A percentile compares a stretch with the other conserved stretches of the same genome.
Conservation (phyloP, 2,797 vertebrate genomes). For the Chaunax sp. region DNA sequence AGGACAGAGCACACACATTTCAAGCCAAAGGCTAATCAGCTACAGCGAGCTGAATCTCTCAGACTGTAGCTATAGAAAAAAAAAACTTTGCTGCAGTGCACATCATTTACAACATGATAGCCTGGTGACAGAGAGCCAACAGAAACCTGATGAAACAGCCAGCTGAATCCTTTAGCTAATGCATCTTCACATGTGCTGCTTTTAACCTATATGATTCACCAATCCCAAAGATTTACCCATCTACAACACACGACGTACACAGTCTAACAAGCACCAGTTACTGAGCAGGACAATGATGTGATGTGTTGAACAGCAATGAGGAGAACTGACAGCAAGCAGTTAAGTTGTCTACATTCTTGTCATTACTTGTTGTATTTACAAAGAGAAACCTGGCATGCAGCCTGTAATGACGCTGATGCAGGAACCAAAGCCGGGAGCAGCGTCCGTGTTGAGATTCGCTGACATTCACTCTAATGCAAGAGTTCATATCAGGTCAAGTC, state of each 20-base stretch:
- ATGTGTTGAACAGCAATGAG: conserved; percentile 26
- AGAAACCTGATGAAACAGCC: no score
- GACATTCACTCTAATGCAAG: conserved; percentile 3
- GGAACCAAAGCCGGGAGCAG: conserved; percentile 13
- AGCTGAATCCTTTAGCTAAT: not conserved
- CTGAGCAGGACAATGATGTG: conserved; percentile 28
- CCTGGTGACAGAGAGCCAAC: not conserved
- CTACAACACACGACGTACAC: conserved; percentile 11
- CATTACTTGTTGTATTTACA: conserved; percentile 53
- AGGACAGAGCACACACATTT: conserved; percentile 13
- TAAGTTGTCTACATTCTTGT: conserved; percentile 72
- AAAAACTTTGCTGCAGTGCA: conserved; percentile 1
- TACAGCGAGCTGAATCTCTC: no score
- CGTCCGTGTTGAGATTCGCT: not conserved
- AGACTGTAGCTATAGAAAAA: no score
- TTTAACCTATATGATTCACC: not conserved
- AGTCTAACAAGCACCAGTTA: conserved; percentile 12
- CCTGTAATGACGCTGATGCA: conserved; percentile 16
- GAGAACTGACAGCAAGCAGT: conserved; percentile 45
- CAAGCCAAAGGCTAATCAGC: no score
- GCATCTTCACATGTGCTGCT: no score
- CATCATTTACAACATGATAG: not conserved
- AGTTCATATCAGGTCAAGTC: conserved; percentile 8
- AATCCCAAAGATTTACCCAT: not conserved
- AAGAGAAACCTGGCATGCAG: conserved; percentile 32